Percentiles rank a stretch among this genome's conserved stretches.
phyloP scores from a whole-genome alignment of 2,113 vertebrate genomes.

The Spheniscus mendiculus region DNA sequence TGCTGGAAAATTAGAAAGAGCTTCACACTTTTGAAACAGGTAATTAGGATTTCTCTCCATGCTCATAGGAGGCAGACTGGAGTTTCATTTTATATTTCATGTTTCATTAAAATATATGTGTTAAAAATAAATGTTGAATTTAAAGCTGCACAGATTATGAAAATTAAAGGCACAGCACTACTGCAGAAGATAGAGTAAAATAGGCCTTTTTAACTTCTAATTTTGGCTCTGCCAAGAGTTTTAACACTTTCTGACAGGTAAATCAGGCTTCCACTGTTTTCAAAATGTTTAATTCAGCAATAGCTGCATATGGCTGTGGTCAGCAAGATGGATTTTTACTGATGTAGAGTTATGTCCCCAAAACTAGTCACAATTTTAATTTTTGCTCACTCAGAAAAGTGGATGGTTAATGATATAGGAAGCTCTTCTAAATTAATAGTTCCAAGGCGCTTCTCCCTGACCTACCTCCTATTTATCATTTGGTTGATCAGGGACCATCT shows the following conservation, averaged over 20 bases:
- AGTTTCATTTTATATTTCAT: constrained; percentile 78
- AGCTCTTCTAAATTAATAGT: neutral
- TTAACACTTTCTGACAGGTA: constrained; percentile 41
- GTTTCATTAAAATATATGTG: constrained; percentile 81
- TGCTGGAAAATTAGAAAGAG: constrained; percentile 83
- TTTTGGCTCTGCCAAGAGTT: constrained; percentile 3
- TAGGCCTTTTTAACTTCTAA: constrained; percentile 15
- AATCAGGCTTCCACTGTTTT: constrained; percentile 41
- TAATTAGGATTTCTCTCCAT: constrained; percentile 83
- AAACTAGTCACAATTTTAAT: neutral
- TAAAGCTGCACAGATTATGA: constrained; percentile 71
- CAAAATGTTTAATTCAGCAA: constrained; percentile 45
- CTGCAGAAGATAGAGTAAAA: neutral
- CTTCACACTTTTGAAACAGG: constrained; percentile 82
- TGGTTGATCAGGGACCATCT: neutral
- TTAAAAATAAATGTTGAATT: constrained; percentile 80
- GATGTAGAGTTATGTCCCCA: neutral
- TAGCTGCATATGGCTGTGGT: neutral
- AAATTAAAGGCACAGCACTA: constrained; percentile 68
- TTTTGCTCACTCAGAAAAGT: neutral
- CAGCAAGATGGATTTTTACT: neutral
- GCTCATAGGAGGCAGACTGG: constrained; percentile 75
- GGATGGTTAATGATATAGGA: neutral
- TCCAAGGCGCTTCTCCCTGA: neutral
- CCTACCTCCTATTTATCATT: neutral